phyloP scores from a whole-genome alignment of 2,113 vertebrate genomes.

The Trematomus loennbergii region DNA sequence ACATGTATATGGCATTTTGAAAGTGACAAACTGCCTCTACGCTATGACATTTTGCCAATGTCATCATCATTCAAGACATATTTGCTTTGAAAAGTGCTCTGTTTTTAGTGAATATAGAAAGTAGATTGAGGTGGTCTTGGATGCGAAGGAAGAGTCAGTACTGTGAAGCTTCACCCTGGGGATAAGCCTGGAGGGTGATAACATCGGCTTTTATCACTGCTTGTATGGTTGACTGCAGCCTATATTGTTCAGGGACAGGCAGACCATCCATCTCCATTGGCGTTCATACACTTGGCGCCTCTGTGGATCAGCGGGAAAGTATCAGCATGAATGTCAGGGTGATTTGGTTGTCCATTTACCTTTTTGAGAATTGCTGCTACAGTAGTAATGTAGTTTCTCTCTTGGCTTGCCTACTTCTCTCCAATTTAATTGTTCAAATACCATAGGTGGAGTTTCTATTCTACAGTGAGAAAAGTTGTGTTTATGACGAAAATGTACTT shows the following conservation, averaged over 20 bases:
- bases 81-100: neutral
- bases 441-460: neutral
- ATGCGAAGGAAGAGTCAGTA: constrained; percentile 41
- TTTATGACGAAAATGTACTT: neutral
- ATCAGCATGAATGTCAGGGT: constrained; percentile 61
- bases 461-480: neutral
- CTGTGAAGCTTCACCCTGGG: constrained; percentile 54
- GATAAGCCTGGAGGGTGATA: constrained; percentile 70
- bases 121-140: constrained; percentile 31
- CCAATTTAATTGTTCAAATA: constrained; percentile 25
- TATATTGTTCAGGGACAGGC: constrained; percentile 74
- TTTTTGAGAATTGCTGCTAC: constrained; percentile 48
- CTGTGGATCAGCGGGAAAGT: constrained; percentile 63
- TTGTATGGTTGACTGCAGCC: constrained; percentile 77
- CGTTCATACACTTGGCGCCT: constrained; percentile 59
- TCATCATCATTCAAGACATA: constrained; percentile 23
- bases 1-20: constrained; percentile 13
- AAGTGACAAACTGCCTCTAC: constrained; percentile 28
- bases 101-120: constrained; percentile 34
- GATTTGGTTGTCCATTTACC: constrained; percentile 59
- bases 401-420: neutral
- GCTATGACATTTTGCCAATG: constrained; percentile 30
- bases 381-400: constrained; percentile 41
- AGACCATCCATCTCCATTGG: constrained; percentile 78
- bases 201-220: constrained; percentile 80